phyloP scores from a whole-genome alignment of 2,113 vertebrate genomes.

The Cyanoderma ruficeps region DNA sequence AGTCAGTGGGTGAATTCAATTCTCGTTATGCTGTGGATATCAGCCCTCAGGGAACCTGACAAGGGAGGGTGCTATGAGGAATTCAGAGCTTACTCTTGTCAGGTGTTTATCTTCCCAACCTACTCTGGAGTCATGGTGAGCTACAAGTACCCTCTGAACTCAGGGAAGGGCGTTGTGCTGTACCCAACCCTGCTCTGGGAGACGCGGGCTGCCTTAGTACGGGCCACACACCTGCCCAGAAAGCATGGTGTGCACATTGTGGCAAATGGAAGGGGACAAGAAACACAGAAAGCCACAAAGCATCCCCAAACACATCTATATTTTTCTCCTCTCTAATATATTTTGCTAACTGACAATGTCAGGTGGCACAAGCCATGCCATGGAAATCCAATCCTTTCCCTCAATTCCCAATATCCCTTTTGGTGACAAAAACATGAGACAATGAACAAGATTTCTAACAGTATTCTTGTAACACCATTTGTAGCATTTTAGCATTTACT shows the following conservation, averaged over 20 bases:
- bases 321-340: background rate
- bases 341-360: background rate
- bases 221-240: background rate
- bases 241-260: fast-evolving
- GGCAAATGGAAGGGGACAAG: background rate
- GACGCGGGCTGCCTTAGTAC: fast-evolving
- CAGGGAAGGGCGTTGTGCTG: background rate
- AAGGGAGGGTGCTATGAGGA: background rate
- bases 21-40: background rate
- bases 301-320: background rate
- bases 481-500: background rate
- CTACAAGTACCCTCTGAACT: background rate
- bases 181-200: background rate
- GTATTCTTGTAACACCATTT: background rate
- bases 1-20: background rate
- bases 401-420: background rate
- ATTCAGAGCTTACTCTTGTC: background rate
- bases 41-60: background rate
- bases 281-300: background rate
- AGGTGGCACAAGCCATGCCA: background rate
- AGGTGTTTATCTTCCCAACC: background rate
- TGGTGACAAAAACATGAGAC: background rate
- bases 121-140: background rate
- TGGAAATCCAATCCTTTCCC: background rate
- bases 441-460: background rate